Base-by-base conservation (phyloP, 1,140 invertebrate species). In the Drosophila paulistorum region DNA sequence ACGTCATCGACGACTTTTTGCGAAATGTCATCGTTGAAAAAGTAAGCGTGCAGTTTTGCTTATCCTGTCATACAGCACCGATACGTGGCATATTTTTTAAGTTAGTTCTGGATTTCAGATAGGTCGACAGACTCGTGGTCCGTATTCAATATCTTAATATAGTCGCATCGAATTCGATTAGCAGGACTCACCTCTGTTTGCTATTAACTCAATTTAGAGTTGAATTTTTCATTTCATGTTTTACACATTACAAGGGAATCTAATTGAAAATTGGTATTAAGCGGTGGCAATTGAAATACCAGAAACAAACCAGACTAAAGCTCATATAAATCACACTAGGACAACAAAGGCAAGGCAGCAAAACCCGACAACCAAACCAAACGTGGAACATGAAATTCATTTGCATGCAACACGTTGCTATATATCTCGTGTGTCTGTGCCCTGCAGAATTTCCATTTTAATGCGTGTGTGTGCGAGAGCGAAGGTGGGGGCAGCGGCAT, bases 351-450 rank as follows among this genome's bases (percentile, higher is more conserved):
- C 20, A 63, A 58, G 30, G 30, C 51, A 51, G 62, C 62, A 58
- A 66, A 74, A 62, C 67, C 64, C 66, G 61, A 73, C 79, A 69
- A 30, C 59, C 39, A 59, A 30, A 67, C 51, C 74, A 68, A 73
- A 68, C 55, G 41, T 61, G 51, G 39, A 62, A 82, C 73, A 82
- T 71, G 79, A 65, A 79, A 83, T 86, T 86, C 84, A 86, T 86
- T 86, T 86, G 83, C 83, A 86, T 86, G 66, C 83, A 86, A 86
- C 83, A 86, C 83, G 83, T 86, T 86, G 83, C 76, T 76, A 73
- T 63, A 14, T 59, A 17, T 26, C 10, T 10, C 62, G 66, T 37
- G 65, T 75, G 64, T 42, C 41, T 35, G 60, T 42, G 69, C 17
- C 41, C 39, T 2, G 20, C 2, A n/a, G 59, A 26, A 30, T 48